Percentiles rank a stretch among this genome's conserved stretches.
These are phyloP conservation scores for Hylaeus volcanicus DNA, from an alignment of 1,140 invertebrate species.

Conservation along the genomic window DNA sequence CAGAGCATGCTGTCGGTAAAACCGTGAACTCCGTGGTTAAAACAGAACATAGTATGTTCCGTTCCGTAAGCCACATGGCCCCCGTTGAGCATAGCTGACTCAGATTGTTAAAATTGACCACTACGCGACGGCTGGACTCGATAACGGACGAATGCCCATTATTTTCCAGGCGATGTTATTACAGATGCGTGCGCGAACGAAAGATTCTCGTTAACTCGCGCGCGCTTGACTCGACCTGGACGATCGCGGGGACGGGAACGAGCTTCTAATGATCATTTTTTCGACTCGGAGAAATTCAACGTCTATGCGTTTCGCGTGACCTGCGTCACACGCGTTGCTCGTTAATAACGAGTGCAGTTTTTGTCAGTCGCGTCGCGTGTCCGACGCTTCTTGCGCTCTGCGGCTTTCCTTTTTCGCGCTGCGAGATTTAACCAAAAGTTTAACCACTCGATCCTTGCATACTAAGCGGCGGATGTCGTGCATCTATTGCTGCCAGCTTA, in stretches of 20 bases:
- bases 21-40: too few species aligned
- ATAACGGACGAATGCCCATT: background rate
- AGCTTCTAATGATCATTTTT: slow-evolving; percentile 13
- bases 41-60: too few species aligned
- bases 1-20: too few species aligned
- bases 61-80: too few species aligned
- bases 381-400: slow-evolving; percentile 33
- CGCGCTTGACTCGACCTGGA: background rate
- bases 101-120: too few species aligned
- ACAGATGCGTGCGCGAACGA: slow-evolving; percentile 23
- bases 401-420: background rate
- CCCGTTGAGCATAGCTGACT: too few species aligned
- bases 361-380: slow-evolving; percentile 40
- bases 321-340: slow-evolving; percentile 34
- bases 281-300: slow-evolving; percentile 36
- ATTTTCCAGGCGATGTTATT: background rate
- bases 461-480: too few species aligned
- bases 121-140: too few species aligned
- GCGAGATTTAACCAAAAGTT: too few species aligned
- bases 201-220: slow-evolving; percentile 42
- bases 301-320: slow-evolving; percentile 25
- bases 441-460: too few species aligned
- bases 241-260: slow-evolving; percentile 3
- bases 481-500: too few species aligned
- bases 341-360: slow-evolving; percentile 57